These are phyloP conservation scores for Neogobius melanostomus DNA, from an alignment of 2,113 vertebrate genomes.

Conservation along the genomic window DNA sequence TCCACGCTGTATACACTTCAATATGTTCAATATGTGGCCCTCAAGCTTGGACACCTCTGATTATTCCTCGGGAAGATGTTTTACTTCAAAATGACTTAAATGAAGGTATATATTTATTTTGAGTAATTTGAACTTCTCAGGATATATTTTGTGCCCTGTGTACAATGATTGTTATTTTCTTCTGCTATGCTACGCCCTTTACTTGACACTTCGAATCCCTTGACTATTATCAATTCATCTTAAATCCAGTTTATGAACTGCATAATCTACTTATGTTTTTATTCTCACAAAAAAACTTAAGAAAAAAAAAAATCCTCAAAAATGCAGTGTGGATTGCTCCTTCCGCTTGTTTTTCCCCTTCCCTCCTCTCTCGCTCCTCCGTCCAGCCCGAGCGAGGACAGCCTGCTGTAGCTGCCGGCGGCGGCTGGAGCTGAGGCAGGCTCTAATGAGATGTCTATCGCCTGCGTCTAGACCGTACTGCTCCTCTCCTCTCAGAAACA, in stretches of 20 bases:
- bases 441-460: conserved; percentile 82
- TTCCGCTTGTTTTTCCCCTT: conserved; percentile 7
- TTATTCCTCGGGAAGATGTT: no score
- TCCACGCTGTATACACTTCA: no score
- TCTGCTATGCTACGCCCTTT: no score
- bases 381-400: conserved; percentile 63
- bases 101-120: no score
- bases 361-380: conserved; percentile 29
- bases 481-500: conserved; percentile 61
- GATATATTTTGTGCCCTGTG: no score
- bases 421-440: conserved; percentile 59
- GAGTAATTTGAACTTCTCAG: no score
- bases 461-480: conserved; percentile 77
- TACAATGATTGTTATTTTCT: no score
- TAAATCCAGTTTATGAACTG: background rate
- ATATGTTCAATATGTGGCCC: no score
- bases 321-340: conserved; percentile 3
- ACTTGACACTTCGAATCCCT: background rate
- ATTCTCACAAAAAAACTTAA: background rate
- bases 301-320: background rate
- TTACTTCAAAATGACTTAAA: no score
- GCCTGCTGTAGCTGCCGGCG: conserved; percentile 55
- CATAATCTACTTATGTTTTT: background rate
- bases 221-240: background rate
- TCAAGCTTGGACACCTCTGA: no score